Evolutionary conservation across 2,113 vertebrate species (phyloP).

Genomic region (Dasypus novemcinctus): DNA sequence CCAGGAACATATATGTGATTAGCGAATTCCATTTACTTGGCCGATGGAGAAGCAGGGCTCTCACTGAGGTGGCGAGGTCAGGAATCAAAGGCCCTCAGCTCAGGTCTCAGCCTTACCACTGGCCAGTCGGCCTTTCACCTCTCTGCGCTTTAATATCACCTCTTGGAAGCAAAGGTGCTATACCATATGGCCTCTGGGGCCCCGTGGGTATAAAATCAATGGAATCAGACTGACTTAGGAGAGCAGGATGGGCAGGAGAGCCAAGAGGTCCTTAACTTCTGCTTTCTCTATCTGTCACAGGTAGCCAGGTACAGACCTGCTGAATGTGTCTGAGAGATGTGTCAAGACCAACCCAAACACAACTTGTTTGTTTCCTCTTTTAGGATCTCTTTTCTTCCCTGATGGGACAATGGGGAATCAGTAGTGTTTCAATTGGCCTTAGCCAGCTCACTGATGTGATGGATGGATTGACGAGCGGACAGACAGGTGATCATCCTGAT

Average conservation of each 20-base stretch:
- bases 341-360: neutral
- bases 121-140: neutral
- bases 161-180: neutral
- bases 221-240: neutral
- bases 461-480: neutral
- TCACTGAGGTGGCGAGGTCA: accelerated
- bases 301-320: neutral
- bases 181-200: neutral
- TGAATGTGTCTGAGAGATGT: neutral
- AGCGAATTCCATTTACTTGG: neutral
- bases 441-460: neutral
- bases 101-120: neutral
- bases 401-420: neutral
- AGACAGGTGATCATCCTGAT: too few relatives aligned
- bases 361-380: neutral
- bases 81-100: neutral
- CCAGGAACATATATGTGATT: neutral
- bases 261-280: accelerated
- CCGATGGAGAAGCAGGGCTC: accelerated
- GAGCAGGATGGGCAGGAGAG: neutral
- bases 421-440: neutral
- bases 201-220: too few relatives aligned
- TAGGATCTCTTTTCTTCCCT: neutral
- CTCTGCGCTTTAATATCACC: neutral
- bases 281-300: neutral